Percentiles rank a stretch among this genome's conserved stretches.
Conservation (phyloP, 2,888 invertebrate genomes). For the Trilocha varians region DNA sequence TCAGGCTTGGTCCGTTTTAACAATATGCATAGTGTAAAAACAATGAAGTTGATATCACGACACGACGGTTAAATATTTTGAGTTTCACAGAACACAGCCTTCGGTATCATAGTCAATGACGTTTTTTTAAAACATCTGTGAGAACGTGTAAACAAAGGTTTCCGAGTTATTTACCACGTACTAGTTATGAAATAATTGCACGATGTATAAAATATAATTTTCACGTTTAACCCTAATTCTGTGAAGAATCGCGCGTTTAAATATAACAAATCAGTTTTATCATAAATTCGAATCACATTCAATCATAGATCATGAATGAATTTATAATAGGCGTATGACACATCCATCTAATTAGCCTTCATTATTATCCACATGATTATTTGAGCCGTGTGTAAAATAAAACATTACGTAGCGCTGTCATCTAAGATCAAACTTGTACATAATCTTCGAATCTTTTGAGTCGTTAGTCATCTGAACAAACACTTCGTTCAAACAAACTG, state of each 20-base stretch:
- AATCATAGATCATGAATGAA: too few species aligned
- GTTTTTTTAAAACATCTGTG: slow-evolving; percentile 60
- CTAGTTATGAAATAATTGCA: slow-evolving; percentile 27
- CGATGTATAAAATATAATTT: too few species aligned
- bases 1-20: slow-evolving; percentile 34
- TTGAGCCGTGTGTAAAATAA: not conserved
- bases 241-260: too few species aligned
- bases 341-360: not conserved
- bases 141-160: slow-evolving; percentile 61
- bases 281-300: too few species aligned
- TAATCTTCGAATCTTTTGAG: not conserved
- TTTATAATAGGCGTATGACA: not conserved
- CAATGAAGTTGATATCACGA: slow-evolving; percentile 58
- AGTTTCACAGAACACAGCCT: slow-evolving; percentile 64
- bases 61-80: slow-evolving; percentile 51
- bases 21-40: slow-evolving; percentile 51
- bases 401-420: not conserved
- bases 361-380: not conserved
- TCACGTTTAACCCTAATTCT: slow-evolving; percentile 7
- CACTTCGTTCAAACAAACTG: slow-evolving; percentile 15
- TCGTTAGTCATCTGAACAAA: not conserved
- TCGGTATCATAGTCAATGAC: slow-evolving; percentile 64
- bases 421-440: not conserved
- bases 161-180: slow-evolving; percentile 19
- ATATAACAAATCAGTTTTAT: too few species aligned